phyloP scores from a whole-genome alignment of 2,888 invertebrate species.

The Metallyticus violacea region DNA sequence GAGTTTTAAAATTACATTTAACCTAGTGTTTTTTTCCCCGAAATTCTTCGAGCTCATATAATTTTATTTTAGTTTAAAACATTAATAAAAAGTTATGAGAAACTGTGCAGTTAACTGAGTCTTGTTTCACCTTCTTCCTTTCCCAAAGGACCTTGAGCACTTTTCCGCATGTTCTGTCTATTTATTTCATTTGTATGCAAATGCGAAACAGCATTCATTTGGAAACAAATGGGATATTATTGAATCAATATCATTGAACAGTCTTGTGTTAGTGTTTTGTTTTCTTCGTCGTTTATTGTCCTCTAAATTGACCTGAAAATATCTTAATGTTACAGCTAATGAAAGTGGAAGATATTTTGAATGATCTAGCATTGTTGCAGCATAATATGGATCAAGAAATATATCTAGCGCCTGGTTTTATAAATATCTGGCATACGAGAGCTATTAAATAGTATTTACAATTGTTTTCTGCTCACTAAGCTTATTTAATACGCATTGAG shows the following conservation, averaged over 20 bases:
- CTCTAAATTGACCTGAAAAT: not conserved
- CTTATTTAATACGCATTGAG: too few species aligned
- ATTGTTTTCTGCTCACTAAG: not conserved
- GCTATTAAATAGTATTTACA: not conserved
- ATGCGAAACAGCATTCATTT: too few species aligned
- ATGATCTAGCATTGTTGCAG: not conserved
- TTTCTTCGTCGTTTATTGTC: not conserved
- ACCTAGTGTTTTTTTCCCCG: too few species aligned
- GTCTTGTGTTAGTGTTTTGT: not conserved
- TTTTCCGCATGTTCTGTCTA: too few species aligned
- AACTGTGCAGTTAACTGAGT: too few species aligned
- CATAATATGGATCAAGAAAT: not conserved
- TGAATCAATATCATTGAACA: not conserved
- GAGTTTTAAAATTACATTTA: too few species aligned
- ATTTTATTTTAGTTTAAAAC: too few species aligned
- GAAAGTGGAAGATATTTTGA: not conserved
- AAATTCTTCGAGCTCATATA: too few species aligned
- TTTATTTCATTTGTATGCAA: too few species aligned
- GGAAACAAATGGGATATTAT: not conserved
- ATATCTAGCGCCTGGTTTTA: not conserved
- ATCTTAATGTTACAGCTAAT: not conserved
- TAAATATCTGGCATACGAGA: not conserved
- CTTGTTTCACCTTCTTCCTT: too few species aligned
- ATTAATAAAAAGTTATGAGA: too few species aligned
- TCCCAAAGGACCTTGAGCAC: too few species aligned